A percentile compares a stretch with the other conserved stretches of the same genome.
These are phyloP conservation scores for Sciurus carolinensis DNA, from an alignment of 2,797 vertebrate species.

Conservation along the genomic window DNA sequence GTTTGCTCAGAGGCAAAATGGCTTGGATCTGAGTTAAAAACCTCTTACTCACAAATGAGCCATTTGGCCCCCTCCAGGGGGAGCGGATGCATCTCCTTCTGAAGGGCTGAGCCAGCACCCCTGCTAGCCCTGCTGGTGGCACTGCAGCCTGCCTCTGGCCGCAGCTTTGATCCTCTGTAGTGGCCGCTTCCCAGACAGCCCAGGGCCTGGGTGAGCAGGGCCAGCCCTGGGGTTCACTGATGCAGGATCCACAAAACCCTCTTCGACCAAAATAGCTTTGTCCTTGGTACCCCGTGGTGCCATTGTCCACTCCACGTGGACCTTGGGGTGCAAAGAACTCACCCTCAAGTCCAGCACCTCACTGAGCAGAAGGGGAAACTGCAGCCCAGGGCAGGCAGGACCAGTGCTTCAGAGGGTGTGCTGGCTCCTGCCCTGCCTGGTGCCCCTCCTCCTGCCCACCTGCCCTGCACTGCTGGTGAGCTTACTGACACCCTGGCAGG, in stretches of 20 bases:
- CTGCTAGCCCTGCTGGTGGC: not conserved
- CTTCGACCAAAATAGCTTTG: conserved; percentile 61
- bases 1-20: conserved; percentile 68
- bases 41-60: conserved; percentile 29
- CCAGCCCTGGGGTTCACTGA: not conserved
- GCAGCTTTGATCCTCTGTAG: not conserved
- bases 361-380: not conserved
- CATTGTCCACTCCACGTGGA: not conserved
- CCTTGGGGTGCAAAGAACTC: not conserved
- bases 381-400: not conserved
- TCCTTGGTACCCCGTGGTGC: not conserved
- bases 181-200: rapidly evolving
- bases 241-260: not conserved
- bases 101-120: not conserved
- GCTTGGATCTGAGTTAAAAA: conserved; percentile 63
- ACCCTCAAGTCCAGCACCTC: not conserved
- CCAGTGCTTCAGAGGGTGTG: not conserved
- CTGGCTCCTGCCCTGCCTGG: not conserved
- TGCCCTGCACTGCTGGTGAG: rapidly evolving
- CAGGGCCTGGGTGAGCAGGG: not conserved
- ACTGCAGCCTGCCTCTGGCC: not conserved
- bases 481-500: rapidly evolving
- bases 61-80: not conserved
- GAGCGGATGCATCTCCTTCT: not conserved
- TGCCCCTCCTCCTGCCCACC: not conserved